Conservation (phyloP, 2,113 vertebrate species). For the Pluvianellus socialis region DNA sequence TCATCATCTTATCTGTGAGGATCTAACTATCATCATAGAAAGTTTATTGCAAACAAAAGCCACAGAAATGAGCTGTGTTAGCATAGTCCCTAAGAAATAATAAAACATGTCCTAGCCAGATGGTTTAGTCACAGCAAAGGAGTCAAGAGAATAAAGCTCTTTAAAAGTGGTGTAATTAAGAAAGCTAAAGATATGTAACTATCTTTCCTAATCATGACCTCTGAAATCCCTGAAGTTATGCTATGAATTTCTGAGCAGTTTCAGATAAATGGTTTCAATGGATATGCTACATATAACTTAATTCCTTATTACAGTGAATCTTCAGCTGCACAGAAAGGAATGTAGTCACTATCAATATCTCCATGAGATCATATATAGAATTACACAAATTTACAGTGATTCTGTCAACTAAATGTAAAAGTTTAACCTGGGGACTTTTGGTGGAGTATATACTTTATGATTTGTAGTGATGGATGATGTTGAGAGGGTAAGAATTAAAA, state of each 20-base stretch:
- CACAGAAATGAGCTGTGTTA: neutral
- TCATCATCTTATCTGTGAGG: neutral
- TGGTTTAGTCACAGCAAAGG: slow-evolving; percentile 17
- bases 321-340: neutral
- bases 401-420: neutral
- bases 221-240: neutral
- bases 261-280: neutral
- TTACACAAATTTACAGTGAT: neutral
- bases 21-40: neutral
- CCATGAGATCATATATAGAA: neutral
- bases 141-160: slow-evolving; percentile 30
- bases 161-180: slow-evolving; percentile 29
- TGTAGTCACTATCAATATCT: neutral
- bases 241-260: neutral
- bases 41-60: neutral
- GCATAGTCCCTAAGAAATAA: slow-evolving; percentile 31
- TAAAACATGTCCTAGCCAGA: slow-evolving; percentile 35
- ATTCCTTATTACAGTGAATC: neutral
- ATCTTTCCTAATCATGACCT: slow-evolving; percentile 5
- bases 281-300: neutral
- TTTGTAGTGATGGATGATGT: neutral
- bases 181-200: neutral
- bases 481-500: neutral
- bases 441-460: too few species aligned
- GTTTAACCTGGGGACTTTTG: neutral